Evolutionary conservation across 1,140 invertebrate species (phyloP).

Genomic region (Maniola jurtina): DNA sequence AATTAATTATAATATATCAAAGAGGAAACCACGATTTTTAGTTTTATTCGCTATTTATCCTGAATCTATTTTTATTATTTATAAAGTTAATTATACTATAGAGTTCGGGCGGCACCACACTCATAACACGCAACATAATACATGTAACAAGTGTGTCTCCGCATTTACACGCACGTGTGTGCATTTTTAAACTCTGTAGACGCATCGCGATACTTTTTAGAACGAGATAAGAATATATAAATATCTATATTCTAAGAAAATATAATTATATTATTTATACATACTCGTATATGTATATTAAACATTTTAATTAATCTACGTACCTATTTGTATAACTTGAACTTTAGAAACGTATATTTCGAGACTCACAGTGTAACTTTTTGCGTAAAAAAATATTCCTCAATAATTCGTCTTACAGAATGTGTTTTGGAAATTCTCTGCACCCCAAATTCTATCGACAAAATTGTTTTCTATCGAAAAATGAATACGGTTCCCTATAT

Average conservation of each 20-base stretch:
- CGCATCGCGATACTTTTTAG: constrained; percentile 22
- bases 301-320: constrained; percentile 44
- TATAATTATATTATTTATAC: constrained; percentile 41
- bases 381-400: too few species aligned
- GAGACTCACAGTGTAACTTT: too few species aligned
- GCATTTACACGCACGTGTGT: constrained; percentile 33
- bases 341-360: constrained; percentile 2
- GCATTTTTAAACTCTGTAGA: constrained; percentile 41
- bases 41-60: constrained; percentile 49
- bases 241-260: constrained; percentile 57
- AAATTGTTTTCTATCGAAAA: too few species aligned
- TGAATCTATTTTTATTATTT: constrained; percentile 46
- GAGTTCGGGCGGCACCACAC: background rate
- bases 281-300: background rate
- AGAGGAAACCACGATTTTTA: constrained; percentile 46
- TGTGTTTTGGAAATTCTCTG: too few species aligned
- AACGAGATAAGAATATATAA: background rate
- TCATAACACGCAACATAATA: too few species aligned
- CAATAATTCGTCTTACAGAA: too few species aligned
- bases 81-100: constrained; percentile 25
- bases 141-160: too few species aligned
- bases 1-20: constrained; percentile 20
- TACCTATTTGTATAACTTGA: constrained; percentile 18
- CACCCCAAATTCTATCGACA: too few species aligned
- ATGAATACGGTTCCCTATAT: too few species aligned